Evolutionary conservation across 2,113 vertebrate species (phyloP).

Genomic region (rat (Rattus norvegicus)): GRCr8 NC_086020.1:249472001-249472500

Average conservation of each 20-base stretch:
- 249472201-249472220: not conserved
- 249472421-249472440: not conserved
- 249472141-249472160: not conserved
- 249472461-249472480: not conserved
- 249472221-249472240: not conserved
- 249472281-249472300: not conserved
- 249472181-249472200: not conserved
- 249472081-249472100: not conserved
- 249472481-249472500: not conserved
- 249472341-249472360: not conserved
- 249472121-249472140: not conserved
- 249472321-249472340: not conserved
- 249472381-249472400: not conserved
- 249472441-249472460: not conserved
- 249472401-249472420: not conserved
- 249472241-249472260: not conserved
- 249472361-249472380: not conserved
- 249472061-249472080: not conserved
- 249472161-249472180: not conserved
- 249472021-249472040: slow-evolving; percentile 1
- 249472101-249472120: not conserved
- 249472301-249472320: not conserved
- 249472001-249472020: not conserved
- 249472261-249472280: not conserved
- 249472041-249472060: not conserved